phyloP scores from a whole-genome alignment of 2,888 invertebrate genomes.

The Leucophenga montana region DNA sequence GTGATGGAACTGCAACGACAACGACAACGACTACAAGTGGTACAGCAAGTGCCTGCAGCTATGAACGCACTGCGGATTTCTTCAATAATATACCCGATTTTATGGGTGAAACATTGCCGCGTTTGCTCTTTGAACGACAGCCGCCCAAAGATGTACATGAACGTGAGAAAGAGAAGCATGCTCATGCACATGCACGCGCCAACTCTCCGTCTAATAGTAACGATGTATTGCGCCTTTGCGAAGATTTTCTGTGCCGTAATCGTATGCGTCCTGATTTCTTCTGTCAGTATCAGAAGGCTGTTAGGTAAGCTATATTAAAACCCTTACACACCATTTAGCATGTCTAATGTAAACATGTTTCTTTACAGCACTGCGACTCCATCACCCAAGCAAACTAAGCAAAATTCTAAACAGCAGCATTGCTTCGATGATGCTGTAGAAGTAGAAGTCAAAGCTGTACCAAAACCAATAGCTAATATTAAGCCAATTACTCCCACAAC shows the following conservation, averaged over 20 bases:
- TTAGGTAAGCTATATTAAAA: slow-evolving; percentile 67
- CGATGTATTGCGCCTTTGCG: slow-evolving; percentile 75
- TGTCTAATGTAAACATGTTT: not conserved
- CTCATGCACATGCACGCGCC: slow-evolving; percentile 33
- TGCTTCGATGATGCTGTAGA: slow-evolving; percentile 26
- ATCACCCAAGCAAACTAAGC: slow-evolving; percentile 54
- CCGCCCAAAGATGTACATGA: slow-evolving; percentile 28
- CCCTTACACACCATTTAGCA: not conserved
- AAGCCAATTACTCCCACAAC: slow-evolving; percentile 18
- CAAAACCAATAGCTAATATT: not conserved
- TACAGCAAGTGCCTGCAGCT: slow-evolving; percentile 48
- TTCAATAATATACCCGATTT: slow-evolving; percentile 70
- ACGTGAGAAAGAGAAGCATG: not conserved
- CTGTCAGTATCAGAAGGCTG: slow-evolving; percentile 79
- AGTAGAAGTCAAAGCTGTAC: not conserved
- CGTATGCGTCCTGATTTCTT: slow-evolving; percentile 85
- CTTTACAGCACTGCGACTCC: slow-evolving; percentile 52
- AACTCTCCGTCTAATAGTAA: slow-evolving; percentile 49
- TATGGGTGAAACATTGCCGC: slow-evolving; percentile 58
- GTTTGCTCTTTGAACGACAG: slow-evolving; percentile 36
- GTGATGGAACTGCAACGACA: slow-evolving; percentile 10
- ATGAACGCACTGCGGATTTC: slow-evolving; percentile 63
- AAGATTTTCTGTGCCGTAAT: slow-evolving; percentile 78
- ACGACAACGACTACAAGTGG: slow-evolving; percentile 26
- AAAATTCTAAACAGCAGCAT: slow-evolving; percentile 37